These are phyloP conservation scores for Drosophila neotestacea DNA, from an alignment of 2,888 invertebrate species.

Conservation along the genomic window DNA sequence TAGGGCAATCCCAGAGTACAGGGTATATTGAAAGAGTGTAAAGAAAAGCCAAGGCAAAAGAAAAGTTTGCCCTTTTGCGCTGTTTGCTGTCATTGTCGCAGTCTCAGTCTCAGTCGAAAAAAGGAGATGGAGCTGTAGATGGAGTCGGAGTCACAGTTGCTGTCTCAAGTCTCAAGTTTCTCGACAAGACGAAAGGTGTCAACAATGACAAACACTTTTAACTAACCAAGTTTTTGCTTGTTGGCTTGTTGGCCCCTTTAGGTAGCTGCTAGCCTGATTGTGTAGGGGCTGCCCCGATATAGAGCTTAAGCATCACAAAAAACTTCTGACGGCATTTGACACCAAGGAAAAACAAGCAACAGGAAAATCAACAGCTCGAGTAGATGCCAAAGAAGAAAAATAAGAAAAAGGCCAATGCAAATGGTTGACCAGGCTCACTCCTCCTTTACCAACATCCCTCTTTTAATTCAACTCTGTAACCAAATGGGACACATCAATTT, in stretches of 20 bases:
- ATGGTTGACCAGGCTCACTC: slow-evolving; percentile 25
- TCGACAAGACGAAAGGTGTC: slow-evolving; percentile 76
- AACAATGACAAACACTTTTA: slow-evolving; percentile 81
- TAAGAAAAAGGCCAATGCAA: slow-evolving; percentile 21
- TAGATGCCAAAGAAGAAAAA: background rate
- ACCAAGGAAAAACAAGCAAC: slow-evolving; percentile 21
- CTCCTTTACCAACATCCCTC: background rate
- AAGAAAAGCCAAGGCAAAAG: slow-evolving; percentile 44
- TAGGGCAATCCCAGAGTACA: background rate
- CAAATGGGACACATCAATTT: slow-evolving; percentile 70
- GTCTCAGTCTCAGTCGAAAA: slow-evolving; percentile 8
- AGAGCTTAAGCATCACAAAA: slow-evolving; percentile 45
- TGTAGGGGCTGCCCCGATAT: slow-evolving; percentile 45
- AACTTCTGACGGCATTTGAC: slow-evolving; percentile 59
- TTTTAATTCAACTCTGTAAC: slow-evolving; percentile 42
- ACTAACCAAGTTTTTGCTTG: slow-evolving; percentile 74
- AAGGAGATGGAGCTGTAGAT: background rate
- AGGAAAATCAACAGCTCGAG: slow-evolving; percentile 1
- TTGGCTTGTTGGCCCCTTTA: slow-evolving; percentile 41
- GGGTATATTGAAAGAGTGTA: slow-evolving; percentile 31
- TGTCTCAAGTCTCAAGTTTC: slow-evolving; percentile 70
- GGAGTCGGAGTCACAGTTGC: slow-evolving; percentile 2
- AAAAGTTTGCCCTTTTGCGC: slow-evolving; percentile 69
- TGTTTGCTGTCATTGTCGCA: slow-evolving; percentile 58
- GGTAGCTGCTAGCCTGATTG: slow-evolving; percentile 52